Base-by-base conservation (phyloP, 2,113 vertebrate genomes). In the Protobothrops mucrosquamatus region DNA sequence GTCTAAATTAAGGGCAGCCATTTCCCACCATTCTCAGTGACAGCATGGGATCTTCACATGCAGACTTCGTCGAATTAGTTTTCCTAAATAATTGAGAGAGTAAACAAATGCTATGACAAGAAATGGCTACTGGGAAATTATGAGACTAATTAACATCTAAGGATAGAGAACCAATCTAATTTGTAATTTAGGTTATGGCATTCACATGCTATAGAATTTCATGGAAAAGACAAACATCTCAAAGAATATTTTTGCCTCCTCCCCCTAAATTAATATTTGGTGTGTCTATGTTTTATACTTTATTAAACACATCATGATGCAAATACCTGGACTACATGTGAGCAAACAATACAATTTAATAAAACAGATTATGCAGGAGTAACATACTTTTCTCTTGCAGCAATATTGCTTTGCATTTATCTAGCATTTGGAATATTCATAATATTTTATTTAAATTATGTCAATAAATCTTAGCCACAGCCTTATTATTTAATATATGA, bases 71-170 rank as follows among this genome's bases (percentile, higher is more conserved):
- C 48, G 59, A 57, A 26, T 87, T 57, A 90, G 0, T 2, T 29
- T 15, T 39, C 14, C 89, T 69, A 54, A 94, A 91, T 89, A 90
- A 59, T 18, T 57, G 91, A 94, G 34, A 51, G 87, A 56, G 90
- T 89, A 90, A 61, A 48, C 46, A 89, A 92, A 89, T 74, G 12
- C 9, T 92, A 6, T 0, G 0, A 1, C 61, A 94, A 22, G 29
- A 26, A 88, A 85, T 4, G 0, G 64, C 22, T 89, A 22, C 87
- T 91, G 20, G 26, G 91, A 39, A 91, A 88, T 1, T 15, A 18
- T 64, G 64, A 48, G 2, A 89, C 64, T 8, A 88, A 57, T 91
- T 90, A 46, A n/a, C 87, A 57, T 81, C 39, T 6, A 86, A 29
- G 81, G 26, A 29, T 43, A 26, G 14, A n/a, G 11, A 10, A 26